Conservation (phyloP, 2,888 invertebrate species). For the Nomada fucata region DNA sequence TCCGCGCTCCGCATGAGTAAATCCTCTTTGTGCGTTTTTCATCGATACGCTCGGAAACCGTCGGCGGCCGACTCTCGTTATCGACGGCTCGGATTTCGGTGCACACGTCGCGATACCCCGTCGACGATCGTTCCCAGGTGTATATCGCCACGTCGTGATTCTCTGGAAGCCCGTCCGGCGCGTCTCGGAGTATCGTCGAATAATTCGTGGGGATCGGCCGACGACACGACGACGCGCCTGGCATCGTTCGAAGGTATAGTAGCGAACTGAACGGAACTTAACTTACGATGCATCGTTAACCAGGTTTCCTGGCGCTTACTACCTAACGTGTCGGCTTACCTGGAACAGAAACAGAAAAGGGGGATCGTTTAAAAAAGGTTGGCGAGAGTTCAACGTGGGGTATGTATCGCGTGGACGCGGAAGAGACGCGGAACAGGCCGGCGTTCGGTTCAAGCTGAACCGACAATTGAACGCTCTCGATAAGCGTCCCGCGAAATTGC, state of each 20-base stretch:
- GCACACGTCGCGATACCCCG: background rate
- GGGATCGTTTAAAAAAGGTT: background rate
- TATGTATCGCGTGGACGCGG: background rate
- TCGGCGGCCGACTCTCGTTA: background rate
- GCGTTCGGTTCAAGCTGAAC: constrained; percentile 28
- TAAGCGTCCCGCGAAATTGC: constrained; percentile 47
- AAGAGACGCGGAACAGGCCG: background rate
- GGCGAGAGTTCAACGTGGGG: background rate
- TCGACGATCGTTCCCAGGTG: background rate
- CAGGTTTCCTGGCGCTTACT: background rate
- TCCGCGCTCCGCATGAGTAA: constrained; percentile 44
- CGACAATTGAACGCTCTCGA: constrained; percentile 52
- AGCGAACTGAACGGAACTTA: background rate
- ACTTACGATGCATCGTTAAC: constrained; percentile 26
- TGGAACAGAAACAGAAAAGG: constrained; percentile 69
- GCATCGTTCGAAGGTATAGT: no score
- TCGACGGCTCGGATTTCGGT: background rate
- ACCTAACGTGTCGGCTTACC: constrained; percentile 65
- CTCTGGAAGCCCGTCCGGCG: background rate
- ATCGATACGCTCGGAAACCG: background rate
- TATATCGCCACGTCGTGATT: background rate
- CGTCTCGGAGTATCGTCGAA: background rate
- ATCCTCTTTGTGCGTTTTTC: constrained; percentile 28
- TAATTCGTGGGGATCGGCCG: constrained; percentile 50
- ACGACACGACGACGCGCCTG: constrained; percentile 19